Conservation (phyloP, 2,888 invertebrate genomes). For the Ichneumon xanthorius region DNA sequence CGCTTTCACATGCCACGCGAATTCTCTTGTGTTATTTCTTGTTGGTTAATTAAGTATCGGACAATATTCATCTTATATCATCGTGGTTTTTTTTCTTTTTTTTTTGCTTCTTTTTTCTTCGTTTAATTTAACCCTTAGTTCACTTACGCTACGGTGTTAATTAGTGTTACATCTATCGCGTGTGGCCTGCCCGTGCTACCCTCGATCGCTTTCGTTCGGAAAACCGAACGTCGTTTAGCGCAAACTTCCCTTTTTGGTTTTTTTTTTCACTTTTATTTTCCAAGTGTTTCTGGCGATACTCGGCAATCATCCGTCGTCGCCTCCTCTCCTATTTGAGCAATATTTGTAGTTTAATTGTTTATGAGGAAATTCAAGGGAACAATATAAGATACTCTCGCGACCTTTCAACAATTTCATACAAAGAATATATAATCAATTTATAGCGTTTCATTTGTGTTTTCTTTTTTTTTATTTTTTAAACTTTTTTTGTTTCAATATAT, state of each 20-base stretch:
- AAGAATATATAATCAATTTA: constrained; percentile 43
- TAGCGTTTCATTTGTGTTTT: constrained; percentile 27
- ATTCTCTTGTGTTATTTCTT: constrained; percentile 51
- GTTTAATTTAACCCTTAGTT: constrained; percentile 65
- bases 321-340: constrained; percentile 46
- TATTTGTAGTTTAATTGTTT: constrained; percentile 32
- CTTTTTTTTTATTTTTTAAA: constrained; percentile 2
- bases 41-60: constrained; percentile 71
- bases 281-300: background rate
- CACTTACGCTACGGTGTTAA: constrained; percentile 81
- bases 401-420: constrained; percentile 50
- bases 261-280: background rate
- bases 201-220: constrained; percentile 72
- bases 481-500: constrained; percentile 40
- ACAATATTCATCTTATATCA: constrained; percentile 68
- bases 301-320: background rate
- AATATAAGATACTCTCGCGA: constrained; percentile 21
- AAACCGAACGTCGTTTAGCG: constrained; percentile 33
- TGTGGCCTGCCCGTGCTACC: constrained; percentile 84
- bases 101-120: constrained; percentile 52
- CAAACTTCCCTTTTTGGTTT: constrained; percentile 11
- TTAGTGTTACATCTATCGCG: constrained; percentile 82
- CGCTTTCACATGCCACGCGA: constrained; percentile 44
- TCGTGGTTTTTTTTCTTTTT: constrained; percentile 29
- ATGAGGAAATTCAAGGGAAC: constrained; percentile 40